phyloP scores from a whole-genome alignment of 1,140 invertebrate genomes.

The Chironomus tepperi region DNA sequence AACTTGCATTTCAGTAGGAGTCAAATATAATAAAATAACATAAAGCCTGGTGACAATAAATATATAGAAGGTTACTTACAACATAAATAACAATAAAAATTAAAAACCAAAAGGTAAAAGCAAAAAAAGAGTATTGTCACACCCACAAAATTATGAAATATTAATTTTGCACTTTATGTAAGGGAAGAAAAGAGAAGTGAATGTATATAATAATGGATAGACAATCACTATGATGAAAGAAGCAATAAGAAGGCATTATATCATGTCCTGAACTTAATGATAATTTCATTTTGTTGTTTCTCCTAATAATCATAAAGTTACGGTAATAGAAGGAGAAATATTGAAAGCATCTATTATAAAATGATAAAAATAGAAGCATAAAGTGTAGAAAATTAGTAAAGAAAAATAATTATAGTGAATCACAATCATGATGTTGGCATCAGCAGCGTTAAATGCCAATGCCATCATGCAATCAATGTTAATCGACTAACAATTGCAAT shows the following conservation, averaged over 20 bases:
- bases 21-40: no score
- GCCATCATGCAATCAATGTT: constrained; percentile 12
- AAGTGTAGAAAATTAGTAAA: background rate
- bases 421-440: background rate
- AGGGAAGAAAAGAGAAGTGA: background rate
- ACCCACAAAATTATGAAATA: background rate
- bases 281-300: background rate
- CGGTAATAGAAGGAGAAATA: background rate
- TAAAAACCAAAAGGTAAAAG: background rate
- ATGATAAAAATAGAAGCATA: no score
- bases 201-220: no score
- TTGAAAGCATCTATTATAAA: background rate
- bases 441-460: background rate
- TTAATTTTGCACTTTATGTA: background rate
- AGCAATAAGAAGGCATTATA: constrained; percentile 1
- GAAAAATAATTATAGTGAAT: background rate
- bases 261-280: background rate
- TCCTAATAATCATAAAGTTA: background rate
- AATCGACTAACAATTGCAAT: background rate
- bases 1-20: no score
- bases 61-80: no score
- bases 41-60: no score
- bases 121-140: background rate
- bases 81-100: background rate
- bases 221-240: no score